These are phyloP conservation scores for Peromyscus maniculatus DNA, from an alignment of 2,113 vertebrate species.

Conservation along the genomic window DNA sequence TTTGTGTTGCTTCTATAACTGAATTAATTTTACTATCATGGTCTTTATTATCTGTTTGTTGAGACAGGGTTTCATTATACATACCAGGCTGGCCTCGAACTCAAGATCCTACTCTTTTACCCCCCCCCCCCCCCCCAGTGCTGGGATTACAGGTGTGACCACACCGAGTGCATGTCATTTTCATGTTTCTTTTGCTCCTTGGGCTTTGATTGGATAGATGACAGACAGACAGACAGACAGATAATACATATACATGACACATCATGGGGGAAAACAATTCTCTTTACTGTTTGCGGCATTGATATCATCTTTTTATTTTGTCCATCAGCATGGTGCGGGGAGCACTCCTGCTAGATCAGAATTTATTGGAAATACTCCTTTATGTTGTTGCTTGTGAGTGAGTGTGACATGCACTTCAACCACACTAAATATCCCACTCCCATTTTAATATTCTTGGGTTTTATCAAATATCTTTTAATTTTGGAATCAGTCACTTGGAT, in stretches of 20 bases:
- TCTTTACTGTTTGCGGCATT: not conserved
- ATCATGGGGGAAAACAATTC: not conserved
- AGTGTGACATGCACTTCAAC: not conserved
- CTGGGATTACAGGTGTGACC: not conserved
- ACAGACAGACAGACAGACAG: not conserved
- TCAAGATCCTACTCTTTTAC: not conserved
- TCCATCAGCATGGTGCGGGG: not conserved
- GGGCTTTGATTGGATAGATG: not conserved
- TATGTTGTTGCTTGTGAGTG: not conserved
- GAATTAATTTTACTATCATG: not conserved
- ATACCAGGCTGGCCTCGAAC: not conserved
- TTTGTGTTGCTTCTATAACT: conserved; percentile 9
- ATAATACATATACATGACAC: no score
- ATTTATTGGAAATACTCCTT: not conserved
- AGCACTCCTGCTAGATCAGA: not conserved
- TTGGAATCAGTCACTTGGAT: not conserved
- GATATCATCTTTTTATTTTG: not conserved
- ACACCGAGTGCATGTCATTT: not conserved
- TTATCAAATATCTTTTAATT: not conserved
- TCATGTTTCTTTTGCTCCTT: no score
- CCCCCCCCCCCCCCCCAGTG: no score
- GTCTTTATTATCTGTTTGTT: not conserved
- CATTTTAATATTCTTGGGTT: not conserved
- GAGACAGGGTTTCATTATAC: not conserved
- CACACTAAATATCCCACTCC: no score